Evolutionary conservation across 2,888 invertebrate species (phyloP).

Genomic region (Ormyrus pomaceus): DNA sequence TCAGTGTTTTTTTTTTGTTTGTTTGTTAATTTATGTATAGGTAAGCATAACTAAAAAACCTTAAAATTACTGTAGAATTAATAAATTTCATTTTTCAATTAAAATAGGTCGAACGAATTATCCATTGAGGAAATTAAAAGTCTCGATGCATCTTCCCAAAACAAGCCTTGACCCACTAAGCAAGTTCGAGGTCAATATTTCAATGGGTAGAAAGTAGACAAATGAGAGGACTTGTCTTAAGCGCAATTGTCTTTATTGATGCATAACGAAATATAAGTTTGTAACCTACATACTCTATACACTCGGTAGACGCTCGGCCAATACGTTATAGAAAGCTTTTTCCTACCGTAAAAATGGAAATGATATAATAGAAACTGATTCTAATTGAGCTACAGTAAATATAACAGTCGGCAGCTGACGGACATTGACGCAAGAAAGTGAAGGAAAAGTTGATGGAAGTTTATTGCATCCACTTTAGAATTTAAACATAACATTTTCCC

Average conservation of each 20-base stretch:
- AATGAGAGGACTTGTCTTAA: slow-evolving; percentile 59
- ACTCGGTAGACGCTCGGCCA: neutral
- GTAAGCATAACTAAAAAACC: too few relatives aligned
- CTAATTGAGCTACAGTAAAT: too few relatives aligned
- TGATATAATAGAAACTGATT: too few relatives aligned
- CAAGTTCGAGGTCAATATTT: slow-evolving; percentile 59
- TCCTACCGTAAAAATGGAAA: neutral
- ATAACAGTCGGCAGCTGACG: too few relatives aligned
- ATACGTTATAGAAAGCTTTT: neutral
- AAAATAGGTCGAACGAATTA: neutral
- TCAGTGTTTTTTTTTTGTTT: too few relatives aligned
- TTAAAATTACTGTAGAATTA: too few relatives aligned
- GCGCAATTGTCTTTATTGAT: slow-evolving; percentile 10
- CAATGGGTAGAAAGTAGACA: slow-evolving; percentile 57
- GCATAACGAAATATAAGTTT: neutral
- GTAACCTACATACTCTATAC: neutral
- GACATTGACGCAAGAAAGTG: too few relatives aligned
- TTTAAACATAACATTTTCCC: too few relatives aligned
- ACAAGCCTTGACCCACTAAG: slow-evolving; percentile 59
- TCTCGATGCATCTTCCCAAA: slow-evolving; percentile 15
- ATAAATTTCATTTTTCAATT: neutral
- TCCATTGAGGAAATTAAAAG: neutral
- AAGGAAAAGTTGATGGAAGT: too few relatives aligned
- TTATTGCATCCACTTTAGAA: too few relatives aligned
- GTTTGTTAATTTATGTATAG: too few relatives aligned